Evolutionary conservation across 1,140 invertebrate species (phyloP), one percentile per base, ranked within the genome.

Genomic region (Philopotamus ludificatus): DNA sequence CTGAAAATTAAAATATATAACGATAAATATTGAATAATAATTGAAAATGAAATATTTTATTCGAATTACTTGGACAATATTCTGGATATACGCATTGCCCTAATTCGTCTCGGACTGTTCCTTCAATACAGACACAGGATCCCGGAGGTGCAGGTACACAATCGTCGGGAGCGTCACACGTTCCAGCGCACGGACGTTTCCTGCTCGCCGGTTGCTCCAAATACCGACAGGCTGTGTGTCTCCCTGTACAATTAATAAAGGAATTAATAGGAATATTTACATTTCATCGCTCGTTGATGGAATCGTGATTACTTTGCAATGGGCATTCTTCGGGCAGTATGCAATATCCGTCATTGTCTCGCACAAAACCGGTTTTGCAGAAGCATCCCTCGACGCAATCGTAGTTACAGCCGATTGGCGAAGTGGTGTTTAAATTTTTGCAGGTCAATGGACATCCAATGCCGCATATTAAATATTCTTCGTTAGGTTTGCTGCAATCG

Each of bases 391-490:
- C 22, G 10, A 63, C 65, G 22, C 65, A 67, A 15, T 57, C 60
- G 22, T 49, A 67, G 3, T 18, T 8, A 3, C 18, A 9, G 8
- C 39, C 22, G 2, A 25, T 39, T n/a, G n/a, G n/a, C n/a, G n/a
- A n/a, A 16, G 25, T n/a, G 2, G 2, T 2, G 23, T 63, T 63
- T 8, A 53, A 42, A 49, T 58, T 63, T 7, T 50, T 26, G 65
- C 65, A 70, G 1, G 62, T 65, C 41, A 12, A 10, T 45, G 34
- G 57, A 59, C 55, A 65, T 21, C 55, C 66, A 7, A 41, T 34
- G 15, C 66, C 66, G 53, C 69, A 71, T 44, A 23, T 7, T 15
- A 39, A 21, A 41, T 64, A 70, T 44, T 64, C 53, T 70, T 70
- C 66, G 25, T 60, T 42, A 12, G 49, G 25, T 20, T 9, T 54